These are phyloP conservation scores for Lophotriccus pileatus DNA, from an alignment of 2,797 vertebrate genomes.

Conservation along the genomic window DNA sequence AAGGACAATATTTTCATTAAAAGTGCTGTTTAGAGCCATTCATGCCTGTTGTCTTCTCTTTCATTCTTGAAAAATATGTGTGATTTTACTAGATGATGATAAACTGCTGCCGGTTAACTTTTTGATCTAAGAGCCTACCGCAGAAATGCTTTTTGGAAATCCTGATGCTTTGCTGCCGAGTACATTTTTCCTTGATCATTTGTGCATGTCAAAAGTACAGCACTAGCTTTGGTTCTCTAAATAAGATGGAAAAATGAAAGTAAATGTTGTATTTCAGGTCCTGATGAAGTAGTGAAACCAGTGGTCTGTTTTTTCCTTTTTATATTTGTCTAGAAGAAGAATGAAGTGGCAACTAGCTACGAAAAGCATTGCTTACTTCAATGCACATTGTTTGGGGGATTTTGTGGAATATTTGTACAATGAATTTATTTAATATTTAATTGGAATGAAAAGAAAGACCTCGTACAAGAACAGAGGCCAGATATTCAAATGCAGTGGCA, in stretches of 20 bases:
- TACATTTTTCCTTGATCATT: background rate
- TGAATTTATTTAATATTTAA: background rate
- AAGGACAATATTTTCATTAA: background rate
- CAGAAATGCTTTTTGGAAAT: background rate
- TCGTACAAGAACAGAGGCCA: background rate
- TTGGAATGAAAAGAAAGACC: background rate
- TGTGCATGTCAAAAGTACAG: background rate
- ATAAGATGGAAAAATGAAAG: background rate
- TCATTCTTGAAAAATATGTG: background rate
- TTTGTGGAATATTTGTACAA: conserved; percentile 21
- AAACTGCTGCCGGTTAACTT: background rate
- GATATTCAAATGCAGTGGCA: conserved; percentile 3
- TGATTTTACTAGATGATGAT: conserved; percentile 5
- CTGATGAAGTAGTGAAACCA: background rate
- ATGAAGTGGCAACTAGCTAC: background rate
- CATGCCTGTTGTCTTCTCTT: background rate
- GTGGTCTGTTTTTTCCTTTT: background rate
- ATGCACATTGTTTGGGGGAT: background rate
- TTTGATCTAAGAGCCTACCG: background rate
- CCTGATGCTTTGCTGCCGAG: background rate
- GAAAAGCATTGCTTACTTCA: conserved; percentile 6
- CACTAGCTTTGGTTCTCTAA: background rate
- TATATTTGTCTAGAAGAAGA: background rate
- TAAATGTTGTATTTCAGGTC: background rate
- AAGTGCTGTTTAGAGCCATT: background rate